Evolutionary conservation across 2,888 invertebrate species (phyloP).

Genomic region (Parnassius smintheus): DNA sequence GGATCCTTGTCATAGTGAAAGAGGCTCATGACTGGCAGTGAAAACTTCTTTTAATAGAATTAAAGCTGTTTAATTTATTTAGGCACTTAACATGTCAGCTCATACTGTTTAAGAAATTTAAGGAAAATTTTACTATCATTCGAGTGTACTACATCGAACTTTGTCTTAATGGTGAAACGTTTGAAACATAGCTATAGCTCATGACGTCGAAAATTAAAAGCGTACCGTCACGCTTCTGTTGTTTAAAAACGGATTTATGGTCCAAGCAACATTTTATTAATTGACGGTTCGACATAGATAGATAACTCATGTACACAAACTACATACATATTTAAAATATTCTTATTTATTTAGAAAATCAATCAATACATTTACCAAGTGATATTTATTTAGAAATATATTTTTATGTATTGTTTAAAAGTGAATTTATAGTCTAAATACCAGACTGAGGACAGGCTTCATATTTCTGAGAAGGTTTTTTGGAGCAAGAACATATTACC

Average conservation of each 20-base stretch:
- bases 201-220: constrained; percentile 79
- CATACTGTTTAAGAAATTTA: background rate
- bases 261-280: constrained; percentile 59
- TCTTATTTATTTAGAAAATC: constrained; percentile 3
- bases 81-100: too few relatives aligned
- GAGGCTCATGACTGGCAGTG: too few relatives aligned
- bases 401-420: too few relatives aligned
- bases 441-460: too few relatives aligned
- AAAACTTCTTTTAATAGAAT: too few relatives aligned
- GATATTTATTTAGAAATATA: too few relatives aligned
- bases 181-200: constrained; percentile 60
- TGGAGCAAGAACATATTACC: too few relatives aligned
- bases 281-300: constrained; percentile 18
- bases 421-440: too few relatives aligned
- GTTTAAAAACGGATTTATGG: constrained; percentile 72
- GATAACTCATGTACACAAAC: constrained; percentile 8
- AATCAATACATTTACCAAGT: background rate
- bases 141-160: constrained; percentile 16
- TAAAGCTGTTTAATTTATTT: too few relatives aligned
- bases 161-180: constrained; percentile 27
- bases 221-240: constrained; percentile 58
- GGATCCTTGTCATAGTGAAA: too few relatives aligned
- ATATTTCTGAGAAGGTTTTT: too few relatives aligned
- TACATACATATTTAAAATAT: constrained; percentile 10
- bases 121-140: constrained; percentile 18